These are phyloP conservation scores for Phenganax stokvisi DNA, from an alignment of 92 coral and sea anemone genomes.

Conservation along the genomic window DNA sequence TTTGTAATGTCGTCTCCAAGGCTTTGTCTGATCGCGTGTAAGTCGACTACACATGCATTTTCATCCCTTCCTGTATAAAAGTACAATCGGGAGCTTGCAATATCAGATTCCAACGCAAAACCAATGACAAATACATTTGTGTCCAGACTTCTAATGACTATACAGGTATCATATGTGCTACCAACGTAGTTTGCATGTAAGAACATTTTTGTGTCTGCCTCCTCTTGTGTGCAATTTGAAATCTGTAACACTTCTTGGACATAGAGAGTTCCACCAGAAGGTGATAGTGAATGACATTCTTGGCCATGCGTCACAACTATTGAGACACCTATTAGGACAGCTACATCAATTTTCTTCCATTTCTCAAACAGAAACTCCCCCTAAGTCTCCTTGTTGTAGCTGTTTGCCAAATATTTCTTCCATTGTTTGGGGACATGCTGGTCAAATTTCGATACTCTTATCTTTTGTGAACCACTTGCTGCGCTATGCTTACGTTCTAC, in stretches of 20 bases:
- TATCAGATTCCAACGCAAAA: slow-evolving; percentile 10
- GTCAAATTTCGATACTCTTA: background rate
- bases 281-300: slow-evolving; percentile 27
- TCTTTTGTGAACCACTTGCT: slow-evolving; percentile 23
- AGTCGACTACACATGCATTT: slow-evolving; percentile 22
- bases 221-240: slow-evolving; percentile 18
- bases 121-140: slow-evolving; percentile 20
- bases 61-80: slow-evolving; percentile 34
- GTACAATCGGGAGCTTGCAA: slow-evolving; percentile 24
- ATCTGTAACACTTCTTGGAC: slow-evolving; percentile 11
- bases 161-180: slow-evolving; percentile 7
- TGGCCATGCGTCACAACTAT: slow-evolving; percentile 14
- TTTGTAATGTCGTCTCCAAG: slow-evolving; percentile 35
- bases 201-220: slow-evolving; percentile 20
- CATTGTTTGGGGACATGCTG: slow-evolving; percentile 22
- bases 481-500: slow-evolving; percentile 1
- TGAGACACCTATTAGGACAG: slow-evolving; percentile 18
- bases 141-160: slow-evolving; percentile 20
- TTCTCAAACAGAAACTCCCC: slow-evolving; percentile 16
- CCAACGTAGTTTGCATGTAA: slow-evolving; percentile 15
- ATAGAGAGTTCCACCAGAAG: background rate
- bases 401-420: slow-evolving; percentile 25
- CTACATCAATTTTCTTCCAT: slow-evolving; percentile 15
- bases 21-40: slow-evolving; percentile 17
- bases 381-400: slow-evolving; percentile 17